Evolutionary conservation across 2,888 invertebrate species (phyloP), one percentile per base, ranked within the genome.

Genomic region (Steromphala cineraria): DNA sequence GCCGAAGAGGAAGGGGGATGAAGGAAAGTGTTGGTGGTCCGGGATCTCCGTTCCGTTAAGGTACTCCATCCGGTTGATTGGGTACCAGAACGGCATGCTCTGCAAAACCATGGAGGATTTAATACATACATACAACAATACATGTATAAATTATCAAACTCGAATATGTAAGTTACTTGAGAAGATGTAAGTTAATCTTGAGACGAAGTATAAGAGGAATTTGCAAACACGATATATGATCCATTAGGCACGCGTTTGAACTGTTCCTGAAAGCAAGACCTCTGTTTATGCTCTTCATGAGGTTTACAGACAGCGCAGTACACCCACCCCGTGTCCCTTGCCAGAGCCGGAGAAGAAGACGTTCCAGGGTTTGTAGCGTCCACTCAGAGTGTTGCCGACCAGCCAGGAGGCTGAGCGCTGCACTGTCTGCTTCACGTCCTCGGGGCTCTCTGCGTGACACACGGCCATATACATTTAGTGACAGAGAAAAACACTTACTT

Each of bases 271-370:
- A n/a, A n/a, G n/a, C n/a, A n/a, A n/a, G n/a, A n/a, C 7, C 36
- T 36, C 36, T 7, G 2, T 7, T 36, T 36, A 36, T 36, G n/a
- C n/a, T n/a, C 7, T 36, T 36, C 7, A 36, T 36, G 36, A 36
- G 36, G 7, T 7, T 36, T 36, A 7, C 36, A 1, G 56, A 56
- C 8, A 7, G 10, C n/a, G 56, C 15, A 10, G 13, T 7, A 5
- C 31, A 71, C 83, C 81, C 62, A 87, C 87, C n/a, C 77, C 67
- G 13, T 21, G 19, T 19, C 85, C 83, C 78, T 87, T 87, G 1
- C 28, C 81, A 0, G 87, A 87, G 0, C 85, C 86, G 0, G 86
- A 86, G 82, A 86, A 87, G 81, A 87, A 86, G 19, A 83, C 84
- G 55, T 87, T 87, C 84, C 84, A 87, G 0, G 87, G 85, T 53